Evolutionary conservation across 2,113 vertebrate species (phyloP), one percentile per base, ranked within the genome.

Genomic region (Alligator mississippiensis): DNA sequence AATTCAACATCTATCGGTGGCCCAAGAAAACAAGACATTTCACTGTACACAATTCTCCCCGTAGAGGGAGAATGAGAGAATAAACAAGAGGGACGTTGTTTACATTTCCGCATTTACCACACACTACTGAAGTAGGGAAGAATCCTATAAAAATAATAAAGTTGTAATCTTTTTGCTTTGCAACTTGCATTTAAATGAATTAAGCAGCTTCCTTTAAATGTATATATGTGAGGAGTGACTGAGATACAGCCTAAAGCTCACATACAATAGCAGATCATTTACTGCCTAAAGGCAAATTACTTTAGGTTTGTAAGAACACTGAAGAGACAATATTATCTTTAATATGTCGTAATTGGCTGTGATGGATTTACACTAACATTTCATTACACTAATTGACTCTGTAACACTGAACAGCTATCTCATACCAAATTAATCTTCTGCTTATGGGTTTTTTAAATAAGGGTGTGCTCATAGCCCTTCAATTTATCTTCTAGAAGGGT

Each of bases 381-480:
- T 94, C 64, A 63, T 95, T 95, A 94, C 82, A 38, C n/a, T 95
- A 78, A 93, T 92, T 93, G 88, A 86, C 79, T 87, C 54, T 72
- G 9, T 82, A 90, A 84, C n/a, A 84, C 79, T 60, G 81, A 76
- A 54, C 25, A 75, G 82, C 57, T 92, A 24, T 34, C 10, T 87
- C 87, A 34, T 62, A 85, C 83, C 84, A 93, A 82, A 89, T 86
- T 57, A 82, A 89, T 93, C 85, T 82, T 85, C 84, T 4, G 24
- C 64, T 34, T 64, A 5, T 58, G 13, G 16, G 13, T 88, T 91
- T 90, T 92, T 83, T 4, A 27, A 75, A 59, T 55, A 60, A 88
- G 88, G 11, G 2, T 63, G 0, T 61, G 14, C 34, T 75, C 77
- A 4, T 54, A 55, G 81, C 27, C 38, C 63, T 18, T 82, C 83